A percentile compares a stretch with the other conserved stretches of the same genome.
Conservation (phyloP, 2,888 invertebrate species). For the Drosophila tanythrix region DNA sequence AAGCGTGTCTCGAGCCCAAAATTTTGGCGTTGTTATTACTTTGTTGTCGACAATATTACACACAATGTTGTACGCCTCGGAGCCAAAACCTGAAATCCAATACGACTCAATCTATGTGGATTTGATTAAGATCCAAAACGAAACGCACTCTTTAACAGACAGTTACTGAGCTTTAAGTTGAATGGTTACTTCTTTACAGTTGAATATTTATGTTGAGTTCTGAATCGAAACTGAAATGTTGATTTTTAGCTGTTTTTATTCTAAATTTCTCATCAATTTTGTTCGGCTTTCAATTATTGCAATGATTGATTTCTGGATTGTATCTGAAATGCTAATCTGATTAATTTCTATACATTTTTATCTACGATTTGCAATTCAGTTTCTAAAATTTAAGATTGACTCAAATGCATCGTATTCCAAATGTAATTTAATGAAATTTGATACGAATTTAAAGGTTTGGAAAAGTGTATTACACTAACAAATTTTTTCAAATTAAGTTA, state of each 20-base stretch:
- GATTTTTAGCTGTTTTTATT: background rate
- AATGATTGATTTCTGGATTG: background rate
- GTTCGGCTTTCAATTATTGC: background rate
- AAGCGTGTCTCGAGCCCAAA: slow-evolving; percentile 2
- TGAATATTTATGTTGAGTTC: background rate
- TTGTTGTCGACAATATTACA: slow-evolving; percentile 39
- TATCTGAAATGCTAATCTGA: background rate
- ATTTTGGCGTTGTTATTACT: slow-evolving; percentile 33
- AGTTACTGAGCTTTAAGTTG: background rate
- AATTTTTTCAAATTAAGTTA: background rate
- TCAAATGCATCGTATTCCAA: background rate
- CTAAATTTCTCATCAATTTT: background rate
- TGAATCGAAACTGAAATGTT: background rate
- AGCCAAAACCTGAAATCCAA: slow-evolving; percentile 27
- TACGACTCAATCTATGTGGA: slow-evolving; percentile 16
- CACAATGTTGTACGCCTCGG: slow-evolving; percentile 34
- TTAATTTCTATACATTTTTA: background rate
- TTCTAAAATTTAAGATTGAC: background rate
- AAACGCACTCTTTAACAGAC: background rate
- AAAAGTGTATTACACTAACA: background rate
- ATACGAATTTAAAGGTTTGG: background rate
- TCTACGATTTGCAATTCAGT: background rate
- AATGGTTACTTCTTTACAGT: background rate
- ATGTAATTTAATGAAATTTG: background rate
- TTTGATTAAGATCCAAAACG: slow-evolving; percentile 7